Base-by-base conservation (phyloP, 23 tunicate genomes). In the Ciona savignyi region DNA sequence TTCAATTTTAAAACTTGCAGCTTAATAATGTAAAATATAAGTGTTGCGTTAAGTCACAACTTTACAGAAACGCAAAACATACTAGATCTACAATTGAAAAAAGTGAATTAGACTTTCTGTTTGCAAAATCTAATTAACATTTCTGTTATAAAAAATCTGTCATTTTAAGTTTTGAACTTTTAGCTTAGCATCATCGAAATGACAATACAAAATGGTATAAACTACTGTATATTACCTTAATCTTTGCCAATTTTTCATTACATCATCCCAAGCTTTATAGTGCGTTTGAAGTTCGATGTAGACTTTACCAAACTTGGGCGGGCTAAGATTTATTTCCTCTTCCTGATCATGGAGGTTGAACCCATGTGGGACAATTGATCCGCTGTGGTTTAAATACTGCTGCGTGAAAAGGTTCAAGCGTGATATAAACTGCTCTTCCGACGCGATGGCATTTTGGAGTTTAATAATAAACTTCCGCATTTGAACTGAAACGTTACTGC, bases 231-330 rank as follows among this genome's bases (percentile, higher is more conserved):
- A n/a, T n/a, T 69, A 78, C 91, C 75, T 78, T 69, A 25, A 24
- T 21, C 67, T 67, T n/a, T 79, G 72, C 81, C 81, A 79, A 6
- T 71, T 66, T 15, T 51, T 42, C 65, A 78, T 23, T 1, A 83
- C 32, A 33, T 85, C 93, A 71, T 78, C 71, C 81, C 97, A 91
- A 11, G 82, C 75, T 60, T 91, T 91, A 32, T 84, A 73, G 29
- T 79, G 83, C 25, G 65, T 35, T 51, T 74, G 72, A 33, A 91
- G 73, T 66, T 91, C 97, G 2, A 81, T 82, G 76, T 91, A 78
- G 56, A 91, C 97, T 71, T 91, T 91, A 33, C 97, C 97, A 0
- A 91, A 70, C 48, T 85, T 91, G 1, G 85, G 86, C 1, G 82
- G 83, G 67, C 67, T n/a, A 4, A 65, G 23, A 1, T 27, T 34